phyloP scores from a whole-genome alignment of 1,140 invertebrate species.

The Himalopsyche phryganea region DNA sequence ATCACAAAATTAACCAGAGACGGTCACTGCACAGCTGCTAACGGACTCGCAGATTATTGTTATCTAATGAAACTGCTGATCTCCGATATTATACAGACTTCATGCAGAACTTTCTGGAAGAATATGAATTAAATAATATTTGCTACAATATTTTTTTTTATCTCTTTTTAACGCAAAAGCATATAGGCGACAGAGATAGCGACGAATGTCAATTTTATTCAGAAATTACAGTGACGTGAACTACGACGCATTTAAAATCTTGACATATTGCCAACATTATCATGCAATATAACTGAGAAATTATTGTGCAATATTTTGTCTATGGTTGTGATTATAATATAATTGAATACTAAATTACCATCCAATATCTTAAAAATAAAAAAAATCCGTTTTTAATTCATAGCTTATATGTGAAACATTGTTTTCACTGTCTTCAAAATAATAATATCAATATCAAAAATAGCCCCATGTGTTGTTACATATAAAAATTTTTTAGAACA shows the following conservation, averaged over 20 bases:
- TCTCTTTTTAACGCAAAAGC: neutral
- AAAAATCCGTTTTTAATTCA: too few relatives aligned
- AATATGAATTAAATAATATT: neutral
- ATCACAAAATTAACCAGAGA: neutral
- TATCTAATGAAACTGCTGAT: constrained; percentile 12
- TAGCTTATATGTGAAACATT: too few relatives aligned
- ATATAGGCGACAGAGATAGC: neutral
- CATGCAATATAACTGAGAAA: too few relatives aligned
- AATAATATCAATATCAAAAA: too few relatives aligned
- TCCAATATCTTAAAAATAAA: too few relatives aligned
- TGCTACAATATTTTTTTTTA: neutral
- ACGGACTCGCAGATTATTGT: constrained; percentile 9
- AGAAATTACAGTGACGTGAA: constrained; percentile 4
- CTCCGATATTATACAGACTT: constrained; percentile 13
- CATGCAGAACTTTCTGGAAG: constrained; percentile 18
- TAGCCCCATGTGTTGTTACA: too few relatives aligned
- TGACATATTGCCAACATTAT: constrained; percentile 10
- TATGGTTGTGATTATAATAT: too few relatives aligned
- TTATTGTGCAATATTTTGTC: too few relatives aligned
- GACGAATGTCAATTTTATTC: constrained; percentile 5
- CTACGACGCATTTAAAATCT: neutral
- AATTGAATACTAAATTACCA: too few relatives aligned
- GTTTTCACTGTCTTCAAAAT: too few relatives aligned
- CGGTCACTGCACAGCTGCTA: neutral
- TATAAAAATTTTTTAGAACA: too few relatives aligned